Evolutionary conservation across 2,113 vertebrate species (phyloP), one percentile per base, ranked within the genome.

Genomic region (Brachyistius frenatus): DNA sequence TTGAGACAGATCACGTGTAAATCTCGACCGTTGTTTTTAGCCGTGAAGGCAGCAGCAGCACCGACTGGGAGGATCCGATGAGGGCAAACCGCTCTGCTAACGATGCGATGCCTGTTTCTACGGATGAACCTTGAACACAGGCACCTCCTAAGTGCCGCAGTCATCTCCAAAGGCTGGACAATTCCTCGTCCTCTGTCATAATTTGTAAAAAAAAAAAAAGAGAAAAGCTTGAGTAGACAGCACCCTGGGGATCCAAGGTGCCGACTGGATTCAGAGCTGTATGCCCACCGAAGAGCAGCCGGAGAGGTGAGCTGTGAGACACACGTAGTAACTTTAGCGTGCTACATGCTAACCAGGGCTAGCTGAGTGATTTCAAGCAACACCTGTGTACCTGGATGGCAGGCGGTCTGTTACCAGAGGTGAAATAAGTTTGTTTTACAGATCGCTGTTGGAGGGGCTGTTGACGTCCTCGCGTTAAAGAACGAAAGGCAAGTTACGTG

Each of bases 311-410:
- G 85, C 85, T 35, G 23, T 23, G 47, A 65, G 66, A 62, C 50
- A 82, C 73, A 81, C 71, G 66, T 84, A 79, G 64, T 86, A 86
- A 88, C 83, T 86, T 86, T 93, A 91, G 88, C 88, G 16, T 73
- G 83, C 85, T 89, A 89, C 35, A 66, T 74, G 90, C 88, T 92
- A 91, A 75, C 81, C 23, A 14, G 9, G 7, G 76, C 73, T 90
- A 86, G 71, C 76, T 15, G 61, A 36, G 56, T 57, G 66, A 15
- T 78, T 53, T 50, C 46, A 52, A 66, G 55, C 66, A 63, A 44
- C 62, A 64, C 66, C 53, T 49, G 52, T 68, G 23, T 53, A 37
- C 61, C n/a, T 30, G 15, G 30, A 2, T 14, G 9, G 14, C 2
- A 36, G 5, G 49, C 2, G 2, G 9, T 15, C 2, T 8, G 32